phyloP scores from a whole-genome alignment of 1,140 invertebrate genomes.

The Brachionus koreanus region DNA sequence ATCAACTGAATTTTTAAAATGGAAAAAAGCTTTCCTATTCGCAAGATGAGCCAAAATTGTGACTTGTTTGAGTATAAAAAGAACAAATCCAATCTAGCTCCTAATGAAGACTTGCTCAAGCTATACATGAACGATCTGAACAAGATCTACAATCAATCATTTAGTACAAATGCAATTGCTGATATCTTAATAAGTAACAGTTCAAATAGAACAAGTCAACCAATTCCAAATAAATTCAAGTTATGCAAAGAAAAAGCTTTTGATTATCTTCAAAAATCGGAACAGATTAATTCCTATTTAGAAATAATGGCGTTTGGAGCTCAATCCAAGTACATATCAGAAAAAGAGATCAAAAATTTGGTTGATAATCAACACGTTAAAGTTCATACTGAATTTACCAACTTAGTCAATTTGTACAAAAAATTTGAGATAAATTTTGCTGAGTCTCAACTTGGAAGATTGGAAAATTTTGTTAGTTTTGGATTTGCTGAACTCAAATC shows the following conservation, averaged over 20 bases:
- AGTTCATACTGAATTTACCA: neutral
- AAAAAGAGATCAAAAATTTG: neutral
- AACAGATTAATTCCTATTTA: conserved; percentile 12
- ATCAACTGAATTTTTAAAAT: neutral
- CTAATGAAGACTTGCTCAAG: conserved; percentile 3
- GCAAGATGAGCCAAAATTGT: neutral
- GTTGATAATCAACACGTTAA: neutral
- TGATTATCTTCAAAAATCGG: conserved; percentile 19
- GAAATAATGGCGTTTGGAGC: neutral
- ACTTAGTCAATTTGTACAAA: conserved; percentile 9
- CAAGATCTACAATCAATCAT: neutral
- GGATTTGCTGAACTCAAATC: neutral
- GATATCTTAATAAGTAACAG: neutral
- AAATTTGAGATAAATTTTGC: neutral
- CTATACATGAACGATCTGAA: conserved; percentile 19
- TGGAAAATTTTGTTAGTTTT: neutral
- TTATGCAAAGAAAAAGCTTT: conserved; percentile 29
- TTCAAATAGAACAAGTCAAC: neutral
- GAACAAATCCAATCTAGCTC: neutral
- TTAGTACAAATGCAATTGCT: neutral
- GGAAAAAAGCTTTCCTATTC: neutral
- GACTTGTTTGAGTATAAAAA: neutral
- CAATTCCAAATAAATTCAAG: neutral
- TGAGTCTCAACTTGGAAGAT: neutral
- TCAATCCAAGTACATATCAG: neutral